A percentile compares a stretch with the other conserved stretches of the same genome.
Evolutionary conservation across 2,797 vertebrate species (phyloP).

Genomic region (Sebastes matsubarae): DNA sequence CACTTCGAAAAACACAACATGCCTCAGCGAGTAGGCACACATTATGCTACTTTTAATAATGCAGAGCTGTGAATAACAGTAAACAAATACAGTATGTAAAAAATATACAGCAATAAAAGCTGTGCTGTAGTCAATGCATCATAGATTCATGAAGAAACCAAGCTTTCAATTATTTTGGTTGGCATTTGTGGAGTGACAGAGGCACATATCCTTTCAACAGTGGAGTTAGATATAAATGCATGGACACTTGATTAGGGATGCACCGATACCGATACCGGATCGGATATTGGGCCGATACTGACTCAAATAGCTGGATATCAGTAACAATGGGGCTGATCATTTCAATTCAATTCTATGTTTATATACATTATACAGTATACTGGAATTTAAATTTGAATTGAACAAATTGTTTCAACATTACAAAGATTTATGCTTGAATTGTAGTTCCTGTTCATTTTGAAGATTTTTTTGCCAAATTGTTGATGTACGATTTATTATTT

Average conservation of each 20-base stretch:
- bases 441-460: too few species aligned
- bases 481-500: too few species aligned
- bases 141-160: not conserved
- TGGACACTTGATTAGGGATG: not conserved
- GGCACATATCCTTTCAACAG: not conserved
- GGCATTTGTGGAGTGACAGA: not conserved
- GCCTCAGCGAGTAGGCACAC: slow-evolving; percentile 9
- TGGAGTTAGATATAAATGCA: not conserved
- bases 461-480: too few species aligned
- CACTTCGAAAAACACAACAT: not conserved
- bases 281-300: too few species aligned
- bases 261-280: too few species aligned
- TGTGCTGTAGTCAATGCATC: not conserved
- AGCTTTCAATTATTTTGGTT: not conserved
- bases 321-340: too few species aligned
- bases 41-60: not conserved
- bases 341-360: too few species aligned
- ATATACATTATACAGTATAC: too few species aligned
- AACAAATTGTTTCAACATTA: too few species aligned
- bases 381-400: too few species aligned
- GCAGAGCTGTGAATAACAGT: not conserved
- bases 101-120: not conserved
- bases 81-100: not conserved
- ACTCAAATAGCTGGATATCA: too few species aligned
- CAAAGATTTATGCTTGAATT: too few species aligned